phyloP scores from a whole-genome alignment of 2,888 invertebrate genomes.

The Philereme transversata region DNA sequence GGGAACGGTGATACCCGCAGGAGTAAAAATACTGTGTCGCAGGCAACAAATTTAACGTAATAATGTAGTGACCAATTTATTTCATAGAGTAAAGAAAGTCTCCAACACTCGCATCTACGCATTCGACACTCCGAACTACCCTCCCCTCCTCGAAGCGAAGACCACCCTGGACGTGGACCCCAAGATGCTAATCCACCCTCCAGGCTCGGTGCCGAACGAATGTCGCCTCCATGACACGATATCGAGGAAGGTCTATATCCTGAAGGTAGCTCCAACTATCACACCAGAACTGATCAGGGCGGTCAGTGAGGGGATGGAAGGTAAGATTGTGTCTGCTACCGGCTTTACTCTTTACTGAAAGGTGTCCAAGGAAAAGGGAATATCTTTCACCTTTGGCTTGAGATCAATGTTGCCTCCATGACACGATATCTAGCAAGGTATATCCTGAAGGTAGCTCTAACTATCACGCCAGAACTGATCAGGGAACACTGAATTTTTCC shows the following conservation, averaged over 20 bases:
- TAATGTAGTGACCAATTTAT: too few relatives aligned
- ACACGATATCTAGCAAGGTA: slow-evolving; percentile 92
- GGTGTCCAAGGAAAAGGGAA: too few relatives aligned
- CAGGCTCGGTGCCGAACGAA: slow-evolving; percentile 74
- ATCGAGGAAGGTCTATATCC: slow-evolving; percentile 92
- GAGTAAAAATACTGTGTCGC: too few relatives aligned
- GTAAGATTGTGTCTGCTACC: slow-evolving; percentile 41
- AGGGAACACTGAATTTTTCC: slow-evolving; percentile 59
- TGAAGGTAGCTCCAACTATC: slow-evolving; percentile 96
- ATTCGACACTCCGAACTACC: slow-evolving; percentile 94
- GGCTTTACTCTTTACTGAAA: too few relatives aligned
- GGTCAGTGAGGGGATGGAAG: slow-evolving; percentile 88
- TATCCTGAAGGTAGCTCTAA: slow-evolving; percentile 94
- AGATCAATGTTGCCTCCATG: slow-evolving; percentile 88
- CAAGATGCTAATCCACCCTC: slow-evolving; percentile 70
- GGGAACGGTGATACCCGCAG: too few relatives aligned
- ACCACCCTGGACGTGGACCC: slow-evolving; percentile 89
- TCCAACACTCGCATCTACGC: slow-evolving; percentile 91
- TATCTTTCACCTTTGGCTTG: slow-evolving; percentile 44
- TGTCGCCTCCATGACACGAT: slow-evolving; percentile 90
- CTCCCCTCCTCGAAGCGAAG: slow-evolving; percentile 87
- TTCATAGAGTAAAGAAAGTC: slow-evolving; percentile 88
- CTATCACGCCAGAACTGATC: slow-evolving; percentile 92
- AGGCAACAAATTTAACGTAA: too few relatives aligned
- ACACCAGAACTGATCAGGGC: slow-evolving; percentile 89